Evolutionary conservation across 2,113 vertebrate species (phyloP), one percentile per base, ranked within the genome.

Genomic region (Laticauda colubrina): DNA sequence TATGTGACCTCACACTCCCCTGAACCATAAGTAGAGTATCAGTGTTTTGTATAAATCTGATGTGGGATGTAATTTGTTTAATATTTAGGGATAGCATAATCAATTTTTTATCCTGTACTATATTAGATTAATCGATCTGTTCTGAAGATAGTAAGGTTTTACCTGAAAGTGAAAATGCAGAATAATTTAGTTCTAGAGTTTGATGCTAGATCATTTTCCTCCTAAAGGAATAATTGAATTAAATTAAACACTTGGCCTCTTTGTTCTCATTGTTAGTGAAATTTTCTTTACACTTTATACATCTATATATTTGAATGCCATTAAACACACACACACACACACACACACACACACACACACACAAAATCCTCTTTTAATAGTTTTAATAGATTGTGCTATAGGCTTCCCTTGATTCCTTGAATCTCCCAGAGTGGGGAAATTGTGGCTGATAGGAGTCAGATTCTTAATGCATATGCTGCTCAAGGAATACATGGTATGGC

Each of bases 21-120:
- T 34, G 64, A 75, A 34, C n/a, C 48, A 7, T 34, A 34, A 15
- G 2, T 75, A 69, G 59, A 29, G 9, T 15, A 69, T n/a, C 29
- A 18, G n/a, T 34, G 64, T 14, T 75, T 75, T 75, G 14, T 18
- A n/a, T 75, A 34, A 34, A 75, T 34, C 64, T 75, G 64, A 34
- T 34, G n/a, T 34, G 14, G 64, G n/a, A 75, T 75, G n/a, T 87
- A 0, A 2, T 94, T 93, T 93, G 91, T 90, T 94, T 93, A 61
- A 1, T 89, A 90, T 91, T 87, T 92, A 29, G 23, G 39, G 18
- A 21, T 45, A 89, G 23, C 61, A 7, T 21, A 5, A 29, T 43
- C 87, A 87, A 89, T 51, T 3, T n/a, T 64, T 14, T 15, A 69
- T 34, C 29, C 4, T n/a, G 3, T n/a, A 12, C 26, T 64, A 4